Base-by-base conservation (phyloP, 1,140 invertebrate species). In the Ephestia elutella region DNA sequence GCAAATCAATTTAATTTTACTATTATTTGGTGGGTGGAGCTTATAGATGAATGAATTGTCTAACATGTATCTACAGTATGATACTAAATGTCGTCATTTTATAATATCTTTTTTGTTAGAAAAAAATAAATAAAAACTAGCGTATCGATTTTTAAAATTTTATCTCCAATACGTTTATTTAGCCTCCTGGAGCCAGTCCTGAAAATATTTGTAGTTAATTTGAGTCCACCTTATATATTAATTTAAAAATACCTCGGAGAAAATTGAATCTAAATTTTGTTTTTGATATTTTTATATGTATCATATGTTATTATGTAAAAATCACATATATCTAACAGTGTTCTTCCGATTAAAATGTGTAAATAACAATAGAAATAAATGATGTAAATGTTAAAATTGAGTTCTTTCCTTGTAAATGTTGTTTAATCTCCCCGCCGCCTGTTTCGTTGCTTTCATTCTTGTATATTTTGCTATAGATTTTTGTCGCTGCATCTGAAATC, bases 391-490 rank as follows among this genome's bases (percentile, higher is more conserved):
- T 44, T 15, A 15, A 44, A 25, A n/a, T 0, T 44, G 38, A 5
- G 13, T 44, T 10, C 13, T 44, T 44, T 44, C n/a, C 38, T 44
- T 44, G 38, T 44, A 17, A 5, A 15, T 10, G 13, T n/a, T n/a
- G 38, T 44, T n/a, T n/a, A n/a, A n/a, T n/a, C 1, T 15, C 2
- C 38, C 38, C 38, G 38, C 38, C n/a, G 5, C 32, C n/a, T 35
- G 13, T 35, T 35, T 35, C n/a, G 38, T 44, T 44, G 38, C 38
- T 44, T 44, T 44, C 38, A 44, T 44, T 44, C 38, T 44, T 44
- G 38, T 44, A 44, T 44, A 44, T 44, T 44, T 44, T 44, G 38
- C 38, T 10, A n/a, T 44, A n/a, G n/a, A 15, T 44, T 44, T 44
- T 44, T 44, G 2, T 15, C n/a, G n/a, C 13, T 1, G 38, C n/a